Evolutionary conservation across 1,140 invertebrate genomes (phyloP), one percentile per base, ranked within the genome.

Genomic region (Drosophila pruinosa): DNA sequence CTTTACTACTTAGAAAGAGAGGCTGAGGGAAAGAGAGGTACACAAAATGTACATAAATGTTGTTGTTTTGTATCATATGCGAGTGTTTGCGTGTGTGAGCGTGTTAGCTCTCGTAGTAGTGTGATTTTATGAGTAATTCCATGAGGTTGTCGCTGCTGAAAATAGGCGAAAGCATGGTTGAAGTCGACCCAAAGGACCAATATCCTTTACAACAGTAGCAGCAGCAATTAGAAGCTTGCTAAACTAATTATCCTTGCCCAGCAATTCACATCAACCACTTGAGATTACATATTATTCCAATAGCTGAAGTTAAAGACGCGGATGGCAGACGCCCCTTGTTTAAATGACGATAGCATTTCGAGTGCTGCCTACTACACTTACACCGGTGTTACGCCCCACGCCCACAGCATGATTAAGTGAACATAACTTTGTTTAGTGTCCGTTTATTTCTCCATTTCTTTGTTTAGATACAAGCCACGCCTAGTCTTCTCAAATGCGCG

Each of bases 61-160:
- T 34, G 10, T 38, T 24, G 19, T 28, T 38, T 28, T 38, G 12
- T 63, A 36, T 56, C 26, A 14, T 31, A 15, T 53, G 36, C 17
- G 2, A 50, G 62, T 47, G n/a, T 52, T 24, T 12, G 39, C n/a
- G 61, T 45, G 21, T 24, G 19, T 50, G 21, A 53, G 45, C 36
- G 65, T 47, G 58, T 34, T 64, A 31, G 61, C 50, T 41, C 52
- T 65, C 50, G 61, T 52, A 53, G 24, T 52, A 34, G 54, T 78
- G 81, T 58, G 82, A 70, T 88, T 58, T 48, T 75, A 77, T 77
- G 75, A 79, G 75, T 62, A 88, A 88, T 86, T 86, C 75, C 65
- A 88, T 85, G 86, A 85, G 81, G 59, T 72, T 67, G 70, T 68
- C 81, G 63, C 63, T 63, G 38, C 31, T 47, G 50, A 31, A 62